phyloP scores from a whole-genome alignment of 2,797 vertebrate genomes.

The Poeciliopsis infans region DNA sequence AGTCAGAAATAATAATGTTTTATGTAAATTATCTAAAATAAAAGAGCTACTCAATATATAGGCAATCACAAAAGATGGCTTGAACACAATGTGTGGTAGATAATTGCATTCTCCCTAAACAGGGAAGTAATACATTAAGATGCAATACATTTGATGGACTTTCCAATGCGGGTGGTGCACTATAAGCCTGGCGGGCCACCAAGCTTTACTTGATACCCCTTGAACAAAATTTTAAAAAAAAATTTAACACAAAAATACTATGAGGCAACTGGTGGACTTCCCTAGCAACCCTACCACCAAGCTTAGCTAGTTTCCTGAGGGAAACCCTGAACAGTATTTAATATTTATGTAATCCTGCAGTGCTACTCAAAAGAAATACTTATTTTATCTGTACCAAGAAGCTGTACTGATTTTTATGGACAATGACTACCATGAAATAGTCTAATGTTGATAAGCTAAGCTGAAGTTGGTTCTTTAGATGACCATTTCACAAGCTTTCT shows the following conservation, averaged over 20 bases:
- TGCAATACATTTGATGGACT: background rate
- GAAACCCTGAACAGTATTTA: background rate
- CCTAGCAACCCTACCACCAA: too few species aligned
- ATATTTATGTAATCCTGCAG: background rate
- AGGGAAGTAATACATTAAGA: background rate
- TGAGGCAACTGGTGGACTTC: too few species aligned
- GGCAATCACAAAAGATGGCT: background rate
- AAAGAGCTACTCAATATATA: background rate
- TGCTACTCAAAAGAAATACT: background rate
- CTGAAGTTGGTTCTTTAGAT: background rate
- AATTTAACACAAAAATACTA: too few species aligned
- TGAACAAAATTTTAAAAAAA: too few species aligned
- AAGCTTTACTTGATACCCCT: too few species aligned
- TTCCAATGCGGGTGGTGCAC: too few species aligned
- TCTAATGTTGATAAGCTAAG: background rate
- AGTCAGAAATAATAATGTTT: background rate
- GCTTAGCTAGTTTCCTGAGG: too few species aligned
- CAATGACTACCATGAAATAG: background rate
- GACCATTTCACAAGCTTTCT: background rate
- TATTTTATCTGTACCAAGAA: background rate
- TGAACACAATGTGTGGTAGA: background rate
- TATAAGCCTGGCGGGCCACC: too few species aligned
- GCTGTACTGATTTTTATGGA: background rate
- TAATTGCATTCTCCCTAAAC: background rate
- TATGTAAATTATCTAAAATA: background rate